These are phyloP conservation scores for Poeciliopsis infans DNA, from an alignment of 2,797 vertebrate species.

Conservation along the genomic window DNA sequence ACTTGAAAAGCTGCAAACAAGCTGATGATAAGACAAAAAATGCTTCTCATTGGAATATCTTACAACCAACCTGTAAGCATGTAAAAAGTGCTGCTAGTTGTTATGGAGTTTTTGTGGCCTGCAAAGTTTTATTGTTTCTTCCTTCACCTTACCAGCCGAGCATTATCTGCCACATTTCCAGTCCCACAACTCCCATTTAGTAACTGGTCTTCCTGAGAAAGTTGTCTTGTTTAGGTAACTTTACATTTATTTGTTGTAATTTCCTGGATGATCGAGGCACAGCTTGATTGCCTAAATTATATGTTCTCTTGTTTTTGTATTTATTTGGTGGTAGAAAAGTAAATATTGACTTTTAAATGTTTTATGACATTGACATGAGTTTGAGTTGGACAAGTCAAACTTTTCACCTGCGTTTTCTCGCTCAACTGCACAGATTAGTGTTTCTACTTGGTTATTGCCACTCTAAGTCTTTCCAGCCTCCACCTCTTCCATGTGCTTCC, in stretches of 20 bases:
- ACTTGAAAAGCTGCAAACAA: background rate
- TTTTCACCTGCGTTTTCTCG: background rate
- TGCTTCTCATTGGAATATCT: background rate
- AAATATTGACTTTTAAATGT: background rate
- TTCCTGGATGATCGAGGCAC: background rate
- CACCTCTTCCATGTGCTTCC: conserved; percentile 44
- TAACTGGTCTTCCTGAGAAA: background rate
- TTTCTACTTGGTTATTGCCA: conserved; percentile 48
- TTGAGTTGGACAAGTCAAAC: background rate
- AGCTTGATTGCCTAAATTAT: background rate
- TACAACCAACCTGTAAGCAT: background rate
- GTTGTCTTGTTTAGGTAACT: background rate
- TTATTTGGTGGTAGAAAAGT: background rate
- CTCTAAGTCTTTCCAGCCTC: conserved; percentile 48
- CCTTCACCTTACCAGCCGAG: background rate
- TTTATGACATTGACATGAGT: background rate
- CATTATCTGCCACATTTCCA: background rate
- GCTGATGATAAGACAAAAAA: background rate
- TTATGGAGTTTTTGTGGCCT: background rate
- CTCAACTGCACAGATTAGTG: conserved; percentile 24
- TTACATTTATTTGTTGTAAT: background rate
- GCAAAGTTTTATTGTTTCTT: background rate
- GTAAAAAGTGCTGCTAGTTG: background rate
- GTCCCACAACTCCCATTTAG: background rate
- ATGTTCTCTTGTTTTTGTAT: background rate